A percentile compares a stretch with the other conserved stretches of the same genome.
These are phyloP conservation scores for Austrolebias charrua DNA, from an alignment of 2,797 vertebrate genomes.

Conservation along the genomic window DNA sequence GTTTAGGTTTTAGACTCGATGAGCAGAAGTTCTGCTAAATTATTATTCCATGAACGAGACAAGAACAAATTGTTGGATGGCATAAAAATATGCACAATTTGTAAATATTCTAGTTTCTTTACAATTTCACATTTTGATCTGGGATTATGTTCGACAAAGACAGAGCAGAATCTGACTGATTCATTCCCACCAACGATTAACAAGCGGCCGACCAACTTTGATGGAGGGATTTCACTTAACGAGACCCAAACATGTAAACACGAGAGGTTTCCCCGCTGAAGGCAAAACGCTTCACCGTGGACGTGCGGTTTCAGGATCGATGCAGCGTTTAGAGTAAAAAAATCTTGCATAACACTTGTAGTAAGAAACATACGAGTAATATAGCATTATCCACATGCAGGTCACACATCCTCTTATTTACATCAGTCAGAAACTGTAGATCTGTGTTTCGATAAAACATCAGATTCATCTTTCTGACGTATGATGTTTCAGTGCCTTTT, in stretches of 20 bases:
- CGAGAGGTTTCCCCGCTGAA: conserved; percentile 20
- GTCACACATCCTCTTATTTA: conserved; percentile 62
- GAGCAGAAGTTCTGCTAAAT: too few species aligned
- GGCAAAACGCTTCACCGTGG: conserved; percentile 13
- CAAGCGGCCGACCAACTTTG: conserved; percentile 10
- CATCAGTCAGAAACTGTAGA: conserved; percentile 38
- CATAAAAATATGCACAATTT: too few species aligned
- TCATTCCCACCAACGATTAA: neutral
- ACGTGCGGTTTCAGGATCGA: conserved; percentile 45
- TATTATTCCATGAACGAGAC: too few species aligned
- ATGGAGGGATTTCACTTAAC: conserved; percentile 52
- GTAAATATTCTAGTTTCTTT: too few species aligned
- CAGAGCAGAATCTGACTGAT: too few species aligned
- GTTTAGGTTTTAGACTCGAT: too few species aligned
- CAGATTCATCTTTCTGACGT: conserved; percentile 7
- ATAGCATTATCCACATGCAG: conserved; percentile 70
- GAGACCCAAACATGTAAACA: conserved; percentile 21
- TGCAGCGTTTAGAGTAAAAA: conserved; percentile 42
- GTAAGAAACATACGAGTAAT: conserved; percentile 55
- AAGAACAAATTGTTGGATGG: too few species aligned
- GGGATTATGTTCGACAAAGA: too few species aligned
- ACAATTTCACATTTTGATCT: too few species aligned
- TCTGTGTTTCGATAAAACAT: neutral
- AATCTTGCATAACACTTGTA: conserved; percentile 72
- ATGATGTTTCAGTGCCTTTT: conserved; percentile 44